Conservation (phyloP, 2,888 invertebrate species). For the Stenotaenia linearis region DNA sequence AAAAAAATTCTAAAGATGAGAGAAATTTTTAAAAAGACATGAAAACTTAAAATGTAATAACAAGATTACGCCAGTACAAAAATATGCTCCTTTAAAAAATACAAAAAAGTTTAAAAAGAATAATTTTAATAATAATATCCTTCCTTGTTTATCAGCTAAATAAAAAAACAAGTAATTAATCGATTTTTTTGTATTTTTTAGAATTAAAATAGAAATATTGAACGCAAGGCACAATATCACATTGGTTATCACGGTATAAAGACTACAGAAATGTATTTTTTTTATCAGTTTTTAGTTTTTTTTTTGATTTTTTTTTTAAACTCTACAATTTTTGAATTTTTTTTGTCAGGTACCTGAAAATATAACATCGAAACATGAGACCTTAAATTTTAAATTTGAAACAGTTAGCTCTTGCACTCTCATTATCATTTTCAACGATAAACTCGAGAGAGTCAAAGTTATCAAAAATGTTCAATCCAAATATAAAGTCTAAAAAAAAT, state of each 20-base stretch:
- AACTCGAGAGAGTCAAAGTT: background rate
- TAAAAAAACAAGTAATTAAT: background rate
- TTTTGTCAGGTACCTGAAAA: conserved; percentile 2
- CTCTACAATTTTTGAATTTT: background rate
- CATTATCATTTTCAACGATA: background rate
- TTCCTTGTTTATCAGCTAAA: too few species aligned
- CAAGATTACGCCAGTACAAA: background rate
- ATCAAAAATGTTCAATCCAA: background rate
- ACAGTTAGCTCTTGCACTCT: conserved; percentile 16
- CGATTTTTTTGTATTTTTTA: background rate
- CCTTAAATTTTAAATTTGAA: background rate
- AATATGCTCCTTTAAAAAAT: background rate
- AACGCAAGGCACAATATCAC: conserved; percentile 19
- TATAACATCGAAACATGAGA: background rate
- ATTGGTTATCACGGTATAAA: background rate
- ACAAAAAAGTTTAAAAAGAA: background rate
- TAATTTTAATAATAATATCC: too few species aligned
- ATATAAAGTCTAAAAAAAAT: background rate
- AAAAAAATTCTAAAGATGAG: background rate
- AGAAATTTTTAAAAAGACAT: too few species aligned
- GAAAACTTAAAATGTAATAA: background rate
- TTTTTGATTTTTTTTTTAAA: background rate
- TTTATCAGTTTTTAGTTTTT: too few species aligned
- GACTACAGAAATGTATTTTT: background rate
- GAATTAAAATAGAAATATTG: conserved; percentile 3